Conservation (phyloP, 2,113 vertebrate species). For the Gopherus flavomarginatus region DNA sequence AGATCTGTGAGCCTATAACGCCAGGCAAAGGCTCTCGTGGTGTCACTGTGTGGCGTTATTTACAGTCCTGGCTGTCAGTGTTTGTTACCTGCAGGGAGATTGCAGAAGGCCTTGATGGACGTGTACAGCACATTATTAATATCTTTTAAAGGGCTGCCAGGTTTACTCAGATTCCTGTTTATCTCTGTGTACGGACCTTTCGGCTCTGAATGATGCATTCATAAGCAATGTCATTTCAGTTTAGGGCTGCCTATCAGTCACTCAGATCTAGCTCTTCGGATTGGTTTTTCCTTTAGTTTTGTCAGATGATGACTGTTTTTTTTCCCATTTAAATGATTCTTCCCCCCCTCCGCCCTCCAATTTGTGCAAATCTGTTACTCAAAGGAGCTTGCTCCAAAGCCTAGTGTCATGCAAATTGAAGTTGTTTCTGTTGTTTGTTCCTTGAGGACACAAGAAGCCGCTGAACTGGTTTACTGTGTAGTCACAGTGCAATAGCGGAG, state of each 20-base stretch:
- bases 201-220: not conserved
- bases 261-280: not conserved
- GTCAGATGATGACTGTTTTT: not conserved
- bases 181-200: conserved; percentile 14
- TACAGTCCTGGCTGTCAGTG: not conserved
- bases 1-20: not conserved
- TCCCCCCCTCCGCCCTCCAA: not conserved
- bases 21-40: not conserved
- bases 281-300: conserved; percentile 14
- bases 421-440: fast-evolving
- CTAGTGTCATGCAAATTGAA: not conserved
- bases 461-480: not conserved
- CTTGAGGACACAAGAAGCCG: not conserved
- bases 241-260: conserved; percentile 26
- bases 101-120: conserved; percentile 32
- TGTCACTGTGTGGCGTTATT: not conserved
- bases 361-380: not conserved
- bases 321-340: conserved; percentile 29
- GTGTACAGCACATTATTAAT: conserved; percentile 56
- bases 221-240: conserved; percentile 5
- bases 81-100: conserved; percentile 35
- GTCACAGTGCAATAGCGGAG: not conserved
- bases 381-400: not conserved
- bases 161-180: not conserved
- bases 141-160: conserved; percentile 61